A percentile compares a stretch with the other conserved stretches of the same genome.
These are phyloP conservation scores for Drosophila auraria DNA, from an alignment of 1,140 invertebrate species.

Conservation along the genomic window DNA sequence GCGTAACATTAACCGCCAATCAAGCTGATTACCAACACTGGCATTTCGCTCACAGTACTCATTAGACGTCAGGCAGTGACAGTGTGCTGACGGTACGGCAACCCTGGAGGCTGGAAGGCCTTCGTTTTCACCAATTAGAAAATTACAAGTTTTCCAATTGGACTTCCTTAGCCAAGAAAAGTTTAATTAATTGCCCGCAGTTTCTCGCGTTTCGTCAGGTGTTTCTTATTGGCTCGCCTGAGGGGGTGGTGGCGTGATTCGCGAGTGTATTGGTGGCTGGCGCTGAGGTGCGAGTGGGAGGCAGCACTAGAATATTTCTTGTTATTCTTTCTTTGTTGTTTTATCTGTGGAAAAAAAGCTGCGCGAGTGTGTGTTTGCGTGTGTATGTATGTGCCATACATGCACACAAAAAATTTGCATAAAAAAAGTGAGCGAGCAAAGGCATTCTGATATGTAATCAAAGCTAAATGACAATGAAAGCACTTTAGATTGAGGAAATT, in stretches of 20 bases:
- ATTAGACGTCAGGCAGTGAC: constrained; percentile 29
- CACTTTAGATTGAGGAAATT: constrained; percentile 25
- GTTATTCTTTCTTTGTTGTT: constrained; percentile 79
- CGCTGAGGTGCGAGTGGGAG: constrained; percentile 27
- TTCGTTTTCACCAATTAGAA: constrained; percentile 54
- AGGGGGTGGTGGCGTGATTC: constrained; percentile 12
- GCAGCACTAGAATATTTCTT: constrained; percentile 67
- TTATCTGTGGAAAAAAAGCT: constrained; percentile 72
- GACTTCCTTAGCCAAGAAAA: background rate
- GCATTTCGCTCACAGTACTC: constrained; percentile 30
- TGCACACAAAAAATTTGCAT: constrained; percentile 65
- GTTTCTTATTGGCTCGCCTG: constrained; percentile 32
- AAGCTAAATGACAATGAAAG: constrained; percentile 49
- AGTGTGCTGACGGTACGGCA: constrained; percentile 40
- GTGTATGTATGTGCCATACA: constrained; percentile 56
- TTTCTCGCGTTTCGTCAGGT: constrained; percentile 63
- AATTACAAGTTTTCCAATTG: constrained; percentile 51
- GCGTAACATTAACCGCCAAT: constrained; percentile 5
- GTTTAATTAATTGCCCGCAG: constrained; percentile 46
- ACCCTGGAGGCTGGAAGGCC: constrained; percentile 51
- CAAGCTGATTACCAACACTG: constrained; percentile 27
- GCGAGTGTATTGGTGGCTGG: constrained; percentile 53
- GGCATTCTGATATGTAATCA: constrained; percentile 50
- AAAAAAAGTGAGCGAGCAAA: constrained; percentile 48
- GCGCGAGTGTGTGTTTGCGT: constrained; percentile 44